phyloP scores from a whole-genome alignment of 2,113 vertebrate genomes.

The Nematolebias whitei region DNA sequence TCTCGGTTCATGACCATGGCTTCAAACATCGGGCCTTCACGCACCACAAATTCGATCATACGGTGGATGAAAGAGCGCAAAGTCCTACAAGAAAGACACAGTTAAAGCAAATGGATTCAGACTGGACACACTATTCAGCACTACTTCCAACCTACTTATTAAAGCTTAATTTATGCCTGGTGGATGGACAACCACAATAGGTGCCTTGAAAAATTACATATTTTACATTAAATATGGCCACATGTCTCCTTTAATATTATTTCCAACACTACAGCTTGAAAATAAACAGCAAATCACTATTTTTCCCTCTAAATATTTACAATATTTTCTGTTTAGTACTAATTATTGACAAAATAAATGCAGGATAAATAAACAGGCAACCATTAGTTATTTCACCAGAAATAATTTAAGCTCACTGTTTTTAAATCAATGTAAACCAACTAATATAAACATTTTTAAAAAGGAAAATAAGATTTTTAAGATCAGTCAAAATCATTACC shows the following conservation, averaged over 20 bases:
- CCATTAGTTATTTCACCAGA: slow-evolving; percentile 40
- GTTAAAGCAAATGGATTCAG: slow-evolving; percentile 99
- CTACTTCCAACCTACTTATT: slow-evolving; percentile 45
- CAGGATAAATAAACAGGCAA: background rate
- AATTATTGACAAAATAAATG: background rate
- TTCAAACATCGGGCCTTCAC: slow-evolving; percentile 99
- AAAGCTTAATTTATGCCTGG: slow-evolving; percentile 50
- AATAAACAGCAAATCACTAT: too few relatives aligned
- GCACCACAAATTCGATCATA: slow-evolving; percentile 99
- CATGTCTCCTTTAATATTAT: background rate
- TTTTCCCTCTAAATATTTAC: background rate
- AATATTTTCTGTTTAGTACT: background rate
- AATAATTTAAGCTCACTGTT: slow-evolving; percentile 50
- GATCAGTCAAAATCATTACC: too few relatives aligned
- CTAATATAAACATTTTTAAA: background rate
- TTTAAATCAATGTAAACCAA: background rate
- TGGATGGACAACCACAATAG: slow-evolving; percentile 26
- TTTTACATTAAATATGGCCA: background rate
- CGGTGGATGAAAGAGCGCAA: slow-evolving; percentile 99
- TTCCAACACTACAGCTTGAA: too few relatives aligned
- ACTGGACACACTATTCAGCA: slow-evolving; percentile 64
- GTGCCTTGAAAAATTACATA: background rate
- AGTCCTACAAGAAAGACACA: slow-evolving; percentile 99
- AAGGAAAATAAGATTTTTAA: too few relatives aligned
- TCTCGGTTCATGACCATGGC: slow-evolving; percentile 99